Conservation (phyloP, 2,888 invertebrate genomes). For the Pristionchus entomophagus region DNA sequence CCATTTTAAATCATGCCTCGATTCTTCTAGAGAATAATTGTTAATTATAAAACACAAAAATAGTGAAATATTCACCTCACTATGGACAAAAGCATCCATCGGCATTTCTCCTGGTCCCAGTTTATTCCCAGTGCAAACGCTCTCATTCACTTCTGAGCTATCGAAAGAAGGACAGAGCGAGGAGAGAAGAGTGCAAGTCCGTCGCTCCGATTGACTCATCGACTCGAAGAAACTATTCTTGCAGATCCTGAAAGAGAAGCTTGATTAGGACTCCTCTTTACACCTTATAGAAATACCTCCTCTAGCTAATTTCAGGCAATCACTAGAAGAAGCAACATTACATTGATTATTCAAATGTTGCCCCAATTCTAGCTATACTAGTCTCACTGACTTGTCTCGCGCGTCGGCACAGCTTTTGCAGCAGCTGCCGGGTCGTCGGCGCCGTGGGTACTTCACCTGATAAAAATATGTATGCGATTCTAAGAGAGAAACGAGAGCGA, state of each 20-base stretch:
- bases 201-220: neutral
- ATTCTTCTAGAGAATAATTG: too few species aligned
- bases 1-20: too few species aligned
- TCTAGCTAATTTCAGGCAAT: too few species aligned
- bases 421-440: constrained; percentile 6
- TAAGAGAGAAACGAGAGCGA: too few species aligned
- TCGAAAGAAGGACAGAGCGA: neutral
- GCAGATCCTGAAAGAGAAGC: neutral
- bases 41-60: too few species aligned
- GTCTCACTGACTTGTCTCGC: neutral
- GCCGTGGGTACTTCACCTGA: constrained; percentile 19
- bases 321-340: too few species aligned
- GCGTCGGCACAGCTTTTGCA: constrained; percentile 1
- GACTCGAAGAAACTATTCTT: neutral
- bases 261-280: too few species aligned
- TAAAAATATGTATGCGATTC: too few species aligned
- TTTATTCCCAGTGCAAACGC: constrained; percentile 3
- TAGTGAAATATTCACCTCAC: too few species aligned
- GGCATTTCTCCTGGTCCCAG: neutral
- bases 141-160: neutral
- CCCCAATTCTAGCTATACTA: too few species aligned
- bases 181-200: neutral
- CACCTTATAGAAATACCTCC: too few species aligned
- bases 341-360: too few species aligned
- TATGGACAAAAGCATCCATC: constrained; percentile 4